Conservation (phyloP, 1,140 invertebrate genomes). For the Andricus grossulariae region DNA sequence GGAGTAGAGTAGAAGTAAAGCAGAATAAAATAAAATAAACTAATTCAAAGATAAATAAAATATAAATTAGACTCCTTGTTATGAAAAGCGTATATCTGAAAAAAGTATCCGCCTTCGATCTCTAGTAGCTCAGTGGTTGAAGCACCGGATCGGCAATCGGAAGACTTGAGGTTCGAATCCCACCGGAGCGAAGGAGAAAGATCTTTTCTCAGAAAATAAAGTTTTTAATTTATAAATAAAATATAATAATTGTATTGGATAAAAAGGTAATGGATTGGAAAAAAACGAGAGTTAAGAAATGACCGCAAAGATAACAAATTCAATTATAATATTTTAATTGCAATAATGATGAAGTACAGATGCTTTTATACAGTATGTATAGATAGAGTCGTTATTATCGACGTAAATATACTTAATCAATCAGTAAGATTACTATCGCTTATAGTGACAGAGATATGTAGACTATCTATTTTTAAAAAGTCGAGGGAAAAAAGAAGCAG, state of each 20-base stretch:
- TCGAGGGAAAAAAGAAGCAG: slow-evolving; percentile 54
- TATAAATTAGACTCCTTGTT: too few relatives aligned
- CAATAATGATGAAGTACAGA: slow-evolving; percentile 73
- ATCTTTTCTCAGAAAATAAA: too few relatives aligned
- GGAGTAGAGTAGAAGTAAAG: too few relatives aligned
- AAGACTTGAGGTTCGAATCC: too few relatives aligned
- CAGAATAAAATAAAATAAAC: too few relatives aligned
- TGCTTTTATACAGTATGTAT: slow-evolving; percentile 76
- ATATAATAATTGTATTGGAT: background rate
- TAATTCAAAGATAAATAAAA: too few relatives aligned
- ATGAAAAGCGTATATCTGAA: too few relatives aligned
- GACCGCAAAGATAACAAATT: slow-evolving; percentile 38
- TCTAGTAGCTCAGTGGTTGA: too few relatives aligned
- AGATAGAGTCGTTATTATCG: slow-evolving; percentile 68
- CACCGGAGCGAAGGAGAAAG: too few relatives aligned
- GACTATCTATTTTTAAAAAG: slow-evolving; percentile 61
- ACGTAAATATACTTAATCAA: slow-evolving; percentile 67
- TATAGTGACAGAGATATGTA: slow-evolving; percentile 64
- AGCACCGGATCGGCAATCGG: too few relatives aligned
- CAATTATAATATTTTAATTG: slow-evolving; percentile 64
- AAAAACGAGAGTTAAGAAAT: slow-evolving; percentile 34
- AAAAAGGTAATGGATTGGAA: slow-evolving; percentile 14
- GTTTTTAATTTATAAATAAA: too few relatives aligned
- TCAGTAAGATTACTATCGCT: slow-evolving; percentile 60
- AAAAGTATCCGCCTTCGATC: too few relatives aligned